Evolutionary conservation across 2,113 vertebrate genomes (phyloP), one percentile per base, ranked within the genome.

Genomic region (Notarius lentiginosus): DNA sequence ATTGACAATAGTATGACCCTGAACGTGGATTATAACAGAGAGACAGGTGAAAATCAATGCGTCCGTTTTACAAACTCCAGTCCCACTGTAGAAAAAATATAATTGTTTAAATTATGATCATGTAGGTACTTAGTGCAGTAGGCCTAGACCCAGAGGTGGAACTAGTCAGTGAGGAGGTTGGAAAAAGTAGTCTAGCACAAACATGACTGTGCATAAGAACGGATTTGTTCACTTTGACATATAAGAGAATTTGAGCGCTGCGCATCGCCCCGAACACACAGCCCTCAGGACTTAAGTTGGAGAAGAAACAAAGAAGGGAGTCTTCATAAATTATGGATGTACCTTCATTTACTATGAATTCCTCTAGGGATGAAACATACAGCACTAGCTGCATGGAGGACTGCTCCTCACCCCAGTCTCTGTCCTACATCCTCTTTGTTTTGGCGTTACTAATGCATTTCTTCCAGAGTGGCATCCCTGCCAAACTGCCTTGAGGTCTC

Each of bases 381-480:
- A 85, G 56, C 65, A 82, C 30, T 63, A 61, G 60, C 70, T 24
- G 30, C 79, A 75, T 53, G 70, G 87, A 82, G 49, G 17, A 89
- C 75, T 76, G 56, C 70, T 63, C 85, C 89, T 87, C 89, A 82
- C 72, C 88, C 84, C 89, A 70, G 83, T 87, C 68, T 84, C 84
- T 90, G 87, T 87, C 84, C 89, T 87, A 89, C 90, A 88, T 87
- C 88, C 82, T 88, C 81, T 87, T 84, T 90, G 82, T 88, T 88
- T 80, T 87, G 90, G 75, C 90, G 91, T 92, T 92, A 91, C 91
- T 90, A 91, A 86, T 90, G 88, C 85, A 83, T 90, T 91, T 92
- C 91, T 91, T 91, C 86, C 89, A 87, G 66, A 83, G 86, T 68
- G 82, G 81, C 81, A 88, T 87, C 87, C 60, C 84, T 87, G 90